Conservation (phyloP, 2,797 vertebrate species). For the Scolopax rusticola region DNA sequence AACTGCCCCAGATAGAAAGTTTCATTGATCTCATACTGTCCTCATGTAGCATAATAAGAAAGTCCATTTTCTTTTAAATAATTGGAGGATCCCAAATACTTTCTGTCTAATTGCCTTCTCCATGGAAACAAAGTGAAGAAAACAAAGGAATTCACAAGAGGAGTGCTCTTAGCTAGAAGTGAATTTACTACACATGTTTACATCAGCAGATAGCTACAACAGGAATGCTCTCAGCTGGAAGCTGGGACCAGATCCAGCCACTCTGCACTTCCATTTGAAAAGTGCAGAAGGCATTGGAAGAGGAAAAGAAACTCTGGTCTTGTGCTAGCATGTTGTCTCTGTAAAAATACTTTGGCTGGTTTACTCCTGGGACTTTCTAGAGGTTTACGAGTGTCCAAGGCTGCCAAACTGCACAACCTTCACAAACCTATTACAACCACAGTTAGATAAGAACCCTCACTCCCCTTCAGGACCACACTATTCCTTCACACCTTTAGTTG, state of each 20-base stretch:
- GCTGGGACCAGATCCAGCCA: neutral
- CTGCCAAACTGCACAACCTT: neutral
- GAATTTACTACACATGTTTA: neutral
- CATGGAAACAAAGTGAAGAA: neutral
- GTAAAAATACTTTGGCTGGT: neutral
- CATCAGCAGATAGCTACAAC: neutral
- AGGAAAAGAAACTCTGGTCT: neutral
- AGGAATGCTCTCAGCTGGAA: neutral
- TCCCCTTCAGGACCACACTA: neutral
- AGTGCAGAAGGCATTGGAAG: neutral
- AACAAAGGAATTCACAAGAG: neutral
- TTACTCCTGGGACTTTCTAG: neutral
- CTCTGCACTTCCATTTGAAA: neutral
- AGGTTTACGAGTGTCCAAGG: neutral
- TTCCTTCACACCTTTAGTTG: neutral
- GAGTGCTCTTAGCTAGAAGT: neutral
- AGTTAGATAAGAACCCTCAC: neutral
- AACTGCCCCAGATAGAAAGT: neutral
- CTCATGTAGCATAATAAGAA: neutral
- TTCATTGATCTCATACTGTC: neutral
- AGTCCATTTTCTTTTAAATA: neutral
- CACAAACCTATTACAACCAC: neutral
- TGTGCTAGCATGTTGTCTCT: neutral
- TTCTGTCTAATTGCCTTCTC: neutral
- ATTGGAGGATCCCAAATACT: neutral